Evolutionary conservation across 1,140 invertebrate species (phyloP).

Genomic region (Trachymyrmex cornetzi): DNA sequence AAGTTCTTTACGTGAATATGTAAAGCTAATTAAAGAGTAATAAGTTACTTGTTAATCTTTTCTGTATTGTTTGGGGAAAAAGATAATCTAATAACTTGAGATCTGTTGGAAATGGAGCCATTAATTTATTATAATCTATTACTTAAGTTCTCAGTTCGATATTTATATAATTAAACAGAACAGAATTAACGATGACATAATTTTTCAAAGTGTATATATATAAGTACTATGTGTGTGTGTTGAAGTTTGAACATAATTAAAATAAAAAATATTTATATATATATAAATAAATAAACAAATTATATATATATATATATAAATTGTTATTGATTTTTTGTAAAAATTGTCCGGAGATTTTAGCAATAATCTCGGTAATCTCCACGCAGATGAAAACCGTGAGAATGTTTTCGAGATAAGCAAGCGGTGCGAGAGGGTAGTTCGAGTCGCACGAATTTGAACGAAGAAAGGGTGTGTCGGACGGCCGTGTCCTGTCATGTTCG

Average conservation of each 20-base stretch:
- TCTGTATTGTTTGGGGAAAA: conserved; percentile 11
- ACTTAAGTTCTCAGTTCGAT: background rate
- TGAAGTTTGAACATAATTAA: background rate
- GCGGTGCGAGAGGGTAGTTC: conserved; percentile 77
- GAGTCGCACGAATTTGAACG: conserved; percentile 84
- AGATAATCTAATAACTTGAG: conserved; percentile 7
- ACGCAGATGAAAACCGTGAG: conserved; percentile 23
- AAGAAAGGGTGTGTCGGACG: conserved; percentile 87
- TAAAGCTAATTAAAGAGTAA: background rate
- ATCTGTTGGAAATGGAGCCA: background rate
- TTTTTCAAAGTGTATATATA: background rate
- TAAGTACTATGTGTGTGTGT: background rate
- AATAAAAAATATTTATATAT: background rate
- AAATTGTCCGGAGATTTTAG: conserved; percentile 3
- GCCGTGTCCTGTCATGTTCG: conserved; percentile 86
- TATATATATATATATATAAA: background rate
- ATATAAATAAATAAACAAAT: too few relatives aligned
- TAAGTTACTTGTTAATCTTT: conserved; percentile 31
- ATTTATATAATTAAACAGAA: background rate
- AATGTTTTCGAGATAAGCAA: conserved; percentile 85
- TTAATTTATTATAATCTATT: background rate
- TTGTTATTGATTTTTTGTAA: background rate
- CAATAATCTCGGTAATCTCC: conserved; percentile 17
- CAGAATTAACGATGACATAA: too few relatives aligned
- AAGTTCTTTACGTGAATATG: background rate